Conservation (phyloP, 2,113 vertebrate genomes). For the Apteryx mantelli region DNA sequence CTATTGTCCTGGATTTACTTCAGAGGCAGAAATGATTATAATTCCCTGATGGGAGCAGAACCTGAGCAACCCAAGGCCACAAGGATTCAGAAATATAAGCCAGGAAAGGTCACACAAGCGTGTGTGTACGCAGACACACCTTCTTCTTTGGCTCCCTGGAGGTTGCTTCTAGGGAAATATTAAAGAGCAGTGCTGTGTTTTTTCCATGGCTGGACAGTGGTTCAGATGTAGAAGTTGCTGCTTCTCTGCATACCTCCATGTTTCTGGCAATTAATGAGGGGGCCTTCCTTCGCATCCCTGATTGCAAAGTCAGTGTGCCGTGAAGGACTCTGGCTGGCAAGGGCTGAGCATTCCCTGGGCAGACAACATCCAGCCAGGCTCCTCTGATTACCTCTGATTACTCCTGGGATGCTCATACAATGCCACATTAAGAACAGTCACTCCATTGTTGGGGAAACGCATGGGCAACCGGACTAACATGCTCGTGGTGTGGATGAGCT, state of each 20-base stretch:
- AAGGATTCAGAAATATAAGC: neutral
- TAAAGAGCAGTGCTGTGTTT: neutral
- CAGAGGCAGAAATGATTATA: neutral
- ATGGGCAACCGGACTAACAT: fast-evolving
- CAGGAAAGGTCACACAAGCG: neutral
- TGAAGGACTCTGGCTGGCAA: neutral
- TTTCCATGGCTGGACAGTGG: neutral
- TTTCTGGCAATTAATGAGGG: neutral
- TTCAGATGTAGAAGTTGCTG: neutral
- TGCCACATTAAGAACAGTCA: neutral
- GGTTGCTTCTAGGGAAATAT: neutral
- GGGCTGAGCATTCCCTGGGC: neutral
- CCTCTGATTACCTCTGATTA: neutral
- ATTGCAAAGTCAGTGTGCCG: neutral
- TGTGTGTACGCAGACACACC: neutral
- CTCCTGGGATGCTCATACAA: neutral
- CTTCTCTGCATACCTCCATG: neutral
- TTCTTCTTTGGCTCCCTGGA: neutral
- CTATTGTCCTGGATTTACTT: neutral
- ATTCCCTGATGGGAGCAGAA: neutral
- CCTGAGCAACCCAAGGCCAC: neutral
- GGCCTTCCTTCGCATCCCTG: neutral
- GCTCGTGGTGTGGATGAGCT: neutral
- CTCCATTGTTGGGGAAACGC: neutral
- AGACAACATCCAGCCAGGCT: neutral